phyloP scores from a whole-genome alignment of 2,888 invertebrate species.

The Coelinius sp. region DNA sequence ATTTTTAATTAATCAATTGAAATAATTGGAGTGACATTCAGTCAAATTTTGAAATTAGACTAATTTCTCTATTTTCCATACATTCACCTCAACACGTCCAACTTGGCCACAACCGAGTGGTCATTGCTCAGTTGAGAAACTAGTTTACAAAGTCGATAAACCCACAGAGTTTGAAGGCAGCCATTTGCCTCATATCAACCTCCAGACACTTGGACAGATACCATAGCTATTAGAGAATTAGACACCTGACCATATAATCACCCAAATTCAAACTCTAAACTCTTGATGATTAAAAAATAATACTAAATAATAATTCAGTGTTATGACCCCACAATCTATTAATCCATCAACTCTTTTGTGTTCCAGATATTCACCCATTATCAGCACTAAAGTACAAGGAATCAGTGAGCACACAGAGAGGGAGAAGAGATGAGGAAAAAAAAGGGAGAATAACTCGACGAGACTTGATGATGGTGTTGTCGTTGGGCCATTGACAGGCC shows the following conservation, averaged over 20 bases:
- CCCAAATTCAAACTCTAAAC: too few species aligned
- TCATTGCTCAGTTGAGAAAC: conserved; percentile 33
- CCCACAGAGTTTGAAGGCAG: conserved; percentile 32
- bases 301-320: not conserved
- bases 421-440: not conserved
- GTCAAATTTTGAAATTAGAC: too few species aligned
- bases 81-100: not conserved
- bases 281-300: too few species aligned
- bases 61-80: too few species aligned
- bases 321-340: conserved; percentile 55
- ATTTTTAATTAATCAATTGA: not conserved
- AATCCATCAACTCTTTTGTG: conserved; percentile 67
- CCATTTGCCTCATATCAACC: not conserved
- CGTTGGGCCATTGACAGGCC: conserved; percentile 55
- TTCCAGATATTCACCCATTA: conserved; percentile 65
- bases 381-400: conserved; percentile 64
- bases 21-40: too few species aligned
- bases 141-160: conserved; percentile 48
- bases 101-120: not conserved
- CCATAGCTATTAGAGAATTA: not conserved
- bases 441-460: conserved; percentile 40
- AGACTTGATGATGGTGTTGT: conserved; percentile 45
- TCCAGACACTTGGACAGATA: not conserved
- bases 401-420: conserved; percentile 45
- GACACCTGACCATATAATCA: conserved; percentile 1